These are phyloP conservation scores for Amblyopsis rosae DNA, from an alignment of 2,113 vertebrate species.

Conservation along the genomic window DNA sequence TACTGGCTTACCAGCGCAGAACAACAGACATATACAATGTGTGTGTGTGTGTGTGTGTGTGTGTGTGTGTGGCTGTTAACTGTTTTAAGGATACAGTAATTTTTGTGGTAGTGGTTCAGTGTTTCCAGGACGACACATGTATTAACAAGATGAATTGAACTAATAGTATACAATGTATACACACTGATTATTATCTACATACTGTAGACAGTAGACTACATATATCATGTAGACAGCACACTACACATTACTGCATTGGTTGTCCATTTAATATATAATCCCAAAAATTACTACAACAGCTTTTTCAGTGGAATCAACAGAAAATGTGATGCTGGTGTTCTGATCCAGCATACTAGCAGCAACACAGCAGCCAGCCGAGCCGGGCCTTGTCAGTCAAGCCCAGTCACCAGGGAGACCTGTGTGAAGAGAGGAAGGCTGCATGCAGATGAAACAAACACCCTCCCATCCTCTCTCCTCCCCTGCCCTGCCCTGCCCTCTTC, in stretches of 20 bases:
- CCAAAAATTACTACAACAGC: no score
- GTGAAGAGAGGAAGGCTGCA: conserved; percentile 42
- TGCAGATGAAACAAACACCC: conserved; percentile 42
- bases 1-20: conserved; percentile 1
- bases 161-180: no score
- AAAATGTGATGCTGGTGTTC: not conserved
- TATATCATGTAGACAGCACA: no score
- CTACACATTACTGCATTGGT: no score
- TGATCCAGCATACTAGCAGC: not conserved
- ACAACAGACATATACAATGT: not conserved
- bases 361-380: conserved; percentile 15
- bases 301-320: not conserved
- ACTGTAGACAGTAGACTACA: no score
- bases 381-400: conserved; percentile 23
- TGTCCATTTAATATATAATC: not conserved
- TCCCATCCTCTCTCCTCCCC: not conserved
- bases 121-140: no score
- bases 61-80: not conserved
- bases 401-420: conserved; percentile 31
- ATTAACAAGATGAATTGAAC: no score
- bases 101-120: no score
- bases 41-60: not conserved
- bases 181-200: no score
- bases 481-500: conserved; percentile 9
- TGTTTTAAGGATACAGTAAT: not conserved